Conservation (phyloP, 1,140 invertebrate species). For the Drosophila mojavensis region DNA sequence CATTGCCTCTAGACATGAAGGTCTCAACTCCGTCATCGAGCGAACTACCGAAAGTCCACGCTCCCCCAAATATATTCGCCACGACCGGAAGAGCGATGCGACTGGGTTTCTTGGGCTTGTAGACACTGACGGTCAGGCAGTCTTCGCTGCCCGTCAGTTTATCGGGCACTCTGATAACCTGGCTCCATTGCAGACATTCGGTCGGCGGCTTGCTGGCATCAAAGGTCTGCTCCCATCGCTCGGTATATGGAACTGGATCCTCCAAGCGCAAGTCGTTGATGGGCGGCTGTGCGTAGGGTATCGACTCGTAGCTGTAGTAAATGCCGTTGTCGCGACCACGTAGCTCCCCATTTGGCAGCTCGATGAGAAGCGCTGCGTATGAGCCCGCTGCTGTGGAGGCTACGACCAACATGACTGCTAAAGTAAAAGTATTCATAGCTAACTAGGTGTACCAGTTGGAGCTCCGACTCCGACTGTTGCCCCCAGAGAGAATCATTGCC, state of each 20-base stretch:
- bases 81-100: slow-evolving; percentile 80
- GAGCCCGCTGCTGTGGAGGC: neutral
- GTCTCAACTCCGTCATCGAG: slow-evolving; percentile 85
- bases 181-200: slow-evolving; percentile 51
- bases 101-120: slow-evolving; percentile 49
- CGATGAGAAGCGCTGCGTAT: slow-evolving; percentile 11
- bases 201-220: slow-evolving; percentile 16
- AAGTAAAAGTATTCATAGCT: neutral
- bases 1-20: slow-evolving; percentile 86
- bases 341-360: slow-evolving; percentile 24
- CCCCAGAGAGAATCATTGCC: too few relatives aligned
- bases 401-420: neutral
- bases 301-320: slow-evolving; percentile 35
- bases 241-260: slow-evolving; percentile 18
- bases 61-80: slow-evolving; percentile 85
- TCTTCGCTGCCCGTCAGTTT: slow-evolving; percentile 71
- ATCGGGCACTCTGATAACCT: slow-evolving; percentile 25
- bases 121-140: slow-evolving; percentile 82
- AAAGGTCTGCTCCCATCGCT: slow-evolving; percentile 25
- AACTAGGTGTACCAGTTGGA: neutral
- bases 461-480: neutral
- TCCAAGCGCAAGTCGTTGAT: slow-evolving; percentile 13
- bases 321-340: slow-evolving; percentile 14
- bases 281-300: slow-evolving; percentile 33
- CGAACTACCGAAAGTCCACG: slow-evolving; percentile 67